Base-by-base conservation (phyloP, 1,140 invertebrate genomes). In the Chironomus striatipennis region DNA sequence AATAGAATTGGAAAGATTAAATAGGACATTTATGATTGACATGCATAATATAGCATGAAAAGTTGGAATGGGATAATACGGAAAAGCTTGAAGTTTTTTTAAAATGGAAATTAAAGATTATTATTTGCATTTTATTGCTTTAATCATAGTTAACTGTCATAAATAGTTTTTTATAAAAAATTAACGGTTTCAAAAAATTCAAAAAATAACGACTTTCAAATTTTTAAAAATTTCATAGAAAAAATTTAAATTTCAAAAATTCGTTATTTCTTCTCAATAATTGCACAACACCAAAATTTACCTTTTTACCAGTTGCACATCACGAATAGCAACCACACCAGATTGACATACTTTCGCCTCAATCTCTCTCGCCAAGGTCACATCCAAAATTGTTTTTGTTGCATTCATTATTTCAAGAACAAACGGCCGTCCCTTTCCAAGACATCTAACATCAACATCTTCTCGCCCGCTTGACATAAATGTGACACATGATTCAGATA, bases 401-500 rank as follows among this genome's bases (percentile, higher is more conserved):
- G 92, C 89, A 83, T 93, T 89, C 0, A 89, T 76, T 67, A 96
- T 86, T 86, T 97, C 93, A 15, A 96, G 81, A 4, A 90, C 91
- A 84, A 97, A 97, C 0, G 94, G 95, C 70, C 95, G 83, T 2
- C 96, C 96, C 73, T 85, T 85, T n/a, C 94, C 93, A 43, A 98
- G 81, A 81, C 91, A 94, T 72, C 93, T 83, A 0, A 98, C 94
- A 85, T 99, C 97, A 20, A 83, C 81, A 85, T 99, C 97, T 85
- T 98, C 97, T 74, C 97, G 85, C 0, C 97, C 97, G 75, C 95
- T 97, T 6, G 96, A 89, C 77, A 93, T 90, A 87, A 98, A 90
- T 82, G 92, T 88, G 73, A 86, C 76, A 9, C 82, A 80, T 24
- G 77, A n/a, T 10, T 15, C 20, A 18, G 42, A 12, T 2, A 77